Percentiles rank a stretch among this genome's conserved stretches.
Evolutionary conservation across 1,140 invertebrate genomes (phyloP).

Genomic region (Pseudomyrmex sp.): DNA sequence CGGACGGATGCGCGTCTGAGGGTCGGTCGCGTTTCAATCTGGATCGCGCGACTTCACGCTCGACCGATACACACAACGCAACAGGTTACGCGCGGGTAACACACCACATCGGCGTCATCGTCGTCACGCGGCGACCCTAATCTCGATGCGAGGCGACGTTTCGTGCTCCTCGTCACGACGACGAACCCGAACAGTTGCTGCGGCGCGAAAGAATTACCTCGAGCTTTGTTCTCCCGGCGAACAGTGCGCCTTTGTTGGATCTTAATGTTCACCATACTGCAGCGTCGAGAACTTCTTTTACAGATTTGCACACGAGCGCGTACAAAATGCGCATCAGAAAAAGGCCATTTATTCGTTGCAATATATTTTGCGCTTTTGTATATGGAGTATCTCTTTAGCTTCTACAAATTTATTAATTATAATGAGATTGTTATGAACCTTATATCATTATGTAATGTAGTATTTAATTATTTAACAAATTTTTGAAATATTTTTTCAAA

Average conservation of each 20-base stretch:
- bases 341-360: not conserved
- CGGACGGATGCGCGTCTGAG: not conserved
- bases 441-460: too few species aligned
- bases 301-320: not conserved
- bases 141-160: conserved; percentile 36
- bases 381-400: too few species aligned
- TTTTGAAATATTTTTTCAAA: too few species aligned
- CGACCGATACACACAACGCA: conserved; percentile 16
- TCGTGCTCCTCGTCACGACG: conserved; percentile 11
- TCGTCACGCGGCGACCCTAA: conserved; percentile 12
- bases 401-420: too few species aligned
- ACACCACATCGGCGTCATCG: not conserved
- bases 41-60: conserved; percentile 54
- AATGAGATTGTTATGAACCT: too few species aligned
- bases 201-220: conserved; percentile 45
- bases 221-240: conserved; percentile 30
- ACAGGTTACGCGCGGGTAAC: conserved; percentile 52
- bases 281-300: conserved; percentile 16
- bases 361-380: not conserved
- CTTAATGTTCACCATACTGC: conserved; percentile 13
- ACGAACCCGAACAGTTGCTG: conserved; percentile 19
- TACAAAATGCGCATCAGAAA: not conserved
- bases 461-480: too few species aligned
- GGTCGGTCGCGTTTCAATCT: conserved; percentile 51
- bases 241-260: conserved; percentile 59